phyloP scores from a whole-genome alignment of 2,797 vertebrate genomes.

The Sebastes steindachneri region DNA sequence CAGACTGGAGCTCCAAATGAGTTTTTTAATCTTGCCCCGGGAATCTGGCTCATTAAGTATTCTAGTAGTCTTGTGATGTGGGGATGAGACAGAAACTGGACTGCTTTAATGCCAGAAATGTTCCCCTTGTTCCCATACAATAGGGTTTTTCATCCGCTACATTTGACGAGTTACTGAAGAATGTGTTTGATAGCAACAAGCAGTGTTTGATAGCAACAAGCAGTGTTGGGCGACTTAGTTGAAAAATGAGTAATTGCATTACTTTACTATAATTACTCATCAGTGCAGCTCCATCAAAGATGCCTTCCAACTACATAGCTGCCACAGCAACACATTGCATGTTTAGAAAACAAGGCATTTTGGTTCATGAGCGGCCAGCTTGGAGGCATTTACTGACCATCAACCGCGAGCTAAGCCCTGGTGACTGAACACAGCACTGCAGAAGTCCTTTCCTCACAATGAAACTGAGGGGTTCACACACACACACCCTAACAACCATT shows the following conservation, averaged over 20 bases:
- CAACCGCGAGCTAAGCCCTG: neutral
- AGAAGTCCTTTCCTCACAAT: neutral
- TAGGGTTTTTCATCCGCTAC: neutral
- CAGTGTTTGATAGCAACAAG: neutral
- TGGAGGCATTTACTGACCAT: neutral
- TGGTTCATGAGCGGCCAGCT: neutral
- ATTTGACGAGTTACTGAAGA: neutral
- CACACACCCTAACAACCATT: neutral
- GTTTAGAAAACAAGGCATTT: neutral
- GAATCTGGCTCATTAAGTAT: slow-evolving; percentile 28
- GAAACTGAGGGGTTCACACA: neutral
- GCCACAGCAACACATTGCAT: neutral
- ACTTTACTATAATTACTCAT: neutral
- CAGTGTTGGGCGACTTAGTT: neutral
- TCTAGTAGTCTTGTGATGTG: slow-evolving; percentile 2
- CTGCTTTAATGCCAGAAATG: slow-evolving; percentile 7
- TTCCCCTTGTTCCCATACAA: neutral
- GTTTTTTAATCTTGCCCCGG: slow-evolving; percentile 29
- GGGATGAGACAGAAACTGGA: slow-evolving; percentile 14
- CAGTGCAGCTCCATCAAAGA: neutral
- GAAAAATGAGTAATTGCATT: neutral
- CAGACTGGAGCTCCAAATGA: slow-evolving; percentile 24
- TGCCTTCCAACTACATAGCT: neutral
- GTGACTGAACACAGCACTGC: neutral
- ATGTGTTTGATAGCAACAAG: neutral